Evolutionary conservation across 2,797 vertebrate genomes (phyloP).

Genomic region (Arnoldichthys spilopterus): DNA sequence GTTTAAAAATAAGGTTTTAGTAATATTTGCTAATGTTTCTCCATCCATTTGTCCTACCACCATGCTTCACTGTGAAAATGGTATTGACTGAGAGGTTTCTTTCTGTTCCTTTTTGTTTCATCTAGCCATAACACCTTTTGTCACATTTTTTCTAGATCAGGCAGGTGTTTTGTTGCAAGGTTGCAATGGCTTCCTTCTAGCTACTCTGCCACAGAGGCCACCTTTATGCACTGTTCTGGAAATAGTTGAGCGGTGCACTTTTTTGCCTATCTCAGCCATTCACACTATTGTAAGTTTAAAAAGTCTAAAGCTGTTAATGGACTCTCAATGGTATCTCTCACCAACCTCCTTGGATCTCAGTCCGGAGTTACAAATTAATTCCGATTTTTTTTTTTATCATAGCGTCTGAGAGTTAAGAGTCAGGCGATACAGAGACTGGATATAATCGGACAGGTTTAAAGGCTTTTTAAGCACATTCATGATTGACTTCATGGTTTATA

Average conservation of each 20-base stretch:
- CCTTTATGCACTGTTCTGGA: not conserved
- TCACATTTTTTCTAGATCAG: not conserved
- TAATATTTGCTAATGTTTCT: not conserved
- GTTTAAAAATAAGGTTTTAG: too few relatives aligned
- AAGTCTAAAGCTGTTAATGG: not conserved
- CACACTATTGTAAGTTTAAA: not conserved
- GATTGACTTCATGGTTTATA: not conserved
- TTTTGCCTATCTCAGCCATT: not conserved
- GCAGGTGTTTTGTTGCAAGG: not conserved
- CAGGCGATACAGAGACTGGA: too few relatives aligned
- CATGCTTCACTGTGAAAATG: too few relatives aligned
- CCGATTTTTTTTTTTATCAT: too few relatives aligned
- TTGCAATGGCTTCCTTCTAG: not conserved
- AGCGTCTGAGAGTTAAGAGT: too few relatives aligned
- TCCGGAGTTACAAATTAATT: too few relatives aligned
- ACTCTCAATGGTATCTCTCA: not conserved
- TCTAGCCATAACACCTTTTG: not conserved
- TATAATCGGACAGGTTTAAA: too few relatives aligned
- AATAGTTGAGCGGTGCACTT: not conserved
- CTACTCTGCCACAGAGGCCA: not conserved
- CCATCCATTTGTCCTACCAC: not conserved
- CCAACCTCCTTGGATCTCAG: too few relatives aligned
- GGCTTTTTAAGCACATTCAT: not conserved
- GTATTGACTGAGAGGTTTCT: too few relatives aligned
- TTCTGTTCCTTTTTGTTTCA: too few relatives aligned